These are phyloP conservation scores for Gibbula magus DNA, from an alignment of 2,888 invertebrate species.

Conservation along the genomic window DNA sequence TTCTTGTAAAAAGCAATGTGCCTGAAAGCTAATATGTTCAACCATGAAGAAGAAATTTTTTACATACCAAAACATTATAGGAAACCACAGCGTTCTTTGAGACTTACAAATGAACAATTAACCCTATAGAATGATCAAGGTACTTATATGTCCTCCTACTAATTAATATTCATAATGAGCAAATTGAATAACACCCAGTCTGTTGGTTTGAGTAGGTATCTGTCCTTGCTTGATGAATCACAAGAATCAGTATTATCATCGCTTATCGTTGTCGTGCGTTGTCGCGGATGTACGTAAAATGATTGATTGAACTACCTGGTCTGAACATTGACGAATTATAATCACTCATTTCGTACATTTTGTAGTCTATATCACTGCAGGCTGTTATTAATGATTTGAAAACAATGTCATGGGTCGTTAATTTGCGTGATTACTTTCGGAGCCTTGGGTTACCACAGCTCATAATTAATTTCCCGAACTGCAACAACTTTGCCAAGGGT, in stretches of 20 bases:
- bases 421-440: background rate
- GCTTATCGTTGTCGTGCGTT: background rate
- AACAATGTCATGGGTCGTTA: constrained; percentile 5
- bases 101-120: background rate
- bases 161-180: background rate
- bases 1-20: too few species aligned
- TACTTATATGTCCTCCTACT: background rate
- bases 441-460: background rate
- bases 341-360: background rate
- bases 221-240: background rate
- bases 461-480: background rate
- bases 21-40: too few species aligned
- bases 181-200: background rate
- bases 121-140: background rate
- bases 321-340: background rate
- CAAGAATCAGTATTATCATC: background rate
- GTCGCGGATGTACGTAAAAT: background rate
- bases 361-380: background rate
- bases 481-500: background rate
- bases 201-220: background rate
- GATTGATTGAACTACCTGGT: background rate
- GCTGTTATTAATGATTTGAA: background rate
- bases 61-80: background rate
- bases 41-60: background rate
- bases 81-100: background rate